A percentile compares a stretch with the other conserved stretches of the same genome.
Conservation (phyloP, 2,113 vertebrate species). For the Myanophis thanlyinensis region DNA sequence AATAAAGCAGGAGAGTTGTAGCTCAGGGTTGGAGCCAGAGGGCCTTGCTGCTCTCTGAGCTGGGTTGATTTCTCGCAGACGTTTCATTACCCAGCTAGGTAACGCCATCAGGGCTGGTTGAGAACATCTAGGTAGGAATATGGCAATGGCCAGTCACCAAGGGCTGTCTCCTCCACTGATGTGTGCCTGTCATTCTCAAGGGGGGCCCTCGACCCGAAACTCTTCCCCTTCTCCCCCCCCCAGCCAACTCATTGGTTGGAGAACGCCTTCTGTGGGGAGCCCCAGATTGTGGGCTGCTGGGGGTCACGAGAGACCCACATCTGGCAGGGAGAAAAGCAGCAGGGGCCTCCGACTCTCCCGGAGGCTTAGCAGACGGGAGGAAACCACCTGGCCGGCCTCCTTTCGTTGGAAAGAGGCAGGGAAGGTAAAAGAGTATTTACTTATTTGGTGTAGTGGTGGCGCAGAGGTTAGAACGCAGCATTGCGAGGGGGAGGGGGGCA, state of each 20-base stretch:
- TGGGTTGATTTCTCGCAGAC: too few species aligned
- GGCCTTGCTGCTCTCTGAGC: too few species aligned
- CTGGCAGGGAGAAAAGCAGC: background rate
- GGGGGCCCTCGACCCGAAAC: background rate
- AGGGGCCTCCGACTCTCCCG: background rate
- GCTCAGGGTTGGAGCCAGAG: too few species aligned
- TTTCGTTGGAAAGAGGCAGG: too few species aligned
- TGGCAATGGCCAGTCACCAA: background rate
- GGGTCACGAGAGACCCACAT: background rate
- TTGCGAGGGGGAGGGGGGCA: too few species aligned
- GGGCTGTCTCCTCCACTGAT: background rate
- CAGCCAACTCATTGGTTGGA: background rate
- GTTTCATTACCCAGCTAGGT: too few species aligned
- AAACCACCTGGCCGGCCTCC: background rate
- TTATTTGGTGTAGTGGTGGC: too few species aligned
- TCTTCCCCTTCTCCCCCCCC: too few species aligned
- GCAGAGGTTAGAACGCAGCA: too few species aligned
- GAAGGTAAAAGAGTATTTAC: background rate
- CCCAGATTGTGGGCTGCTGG: background rate
- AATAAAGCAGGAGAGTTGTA: rapidly evolving
- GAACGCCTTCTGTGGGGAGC: background rate
- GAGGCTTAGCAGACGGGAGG: background rate
- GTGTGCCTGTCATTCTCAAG: background rate
- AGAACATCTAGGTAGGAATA: background rate
- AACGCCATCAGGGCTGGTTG: too few species aligned